Evolutionary conservation across 2,113 vertebrate genomes (phyloP).

Genomic region (Prolemur simus): DNA sequence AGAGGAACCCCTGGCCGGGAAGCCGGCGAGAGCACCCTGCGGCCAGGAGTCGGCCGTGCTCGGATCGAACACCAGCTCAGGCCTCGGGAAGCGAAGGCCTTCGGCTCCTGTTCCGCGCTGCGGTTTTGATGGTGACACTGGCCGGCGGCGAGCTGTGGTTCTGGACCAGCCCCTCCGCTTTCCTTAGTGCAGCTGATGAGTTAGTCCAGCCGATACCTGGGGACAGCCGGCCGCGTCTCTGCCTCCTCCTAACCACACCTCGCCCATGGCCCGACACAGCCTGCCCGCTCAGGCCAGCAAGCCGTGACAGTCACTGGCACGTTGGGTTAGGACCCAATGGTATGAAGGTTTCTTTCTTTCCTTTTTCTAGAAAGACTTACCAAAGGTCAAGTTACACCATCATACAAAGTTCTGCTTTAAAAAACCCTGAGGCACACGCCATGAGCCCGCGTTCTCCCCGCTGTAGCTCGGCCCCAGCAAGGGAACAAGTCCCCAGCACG

Average conservation of each 20-base stretch:
- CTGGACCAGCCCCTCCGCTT: not conserved
- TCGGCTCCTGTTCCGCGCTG: not conserved
- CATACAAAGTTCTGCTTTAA: not conserved
- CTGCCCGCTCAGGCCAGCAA: not conserved
- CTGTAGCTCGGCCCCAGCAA: not conserved
- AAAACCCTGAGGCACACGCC: fast-evolving
- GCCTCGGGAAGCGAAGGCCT: not conserved
- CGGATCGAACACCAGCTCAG: no score
- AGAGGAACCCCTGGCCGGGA: not conserved
- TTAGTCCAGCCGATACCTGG: not conserved
- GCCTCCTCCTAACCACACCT: not conserved
- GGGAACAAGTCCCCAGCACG: not conserved
- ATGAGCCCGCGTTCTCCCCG: not conserved
- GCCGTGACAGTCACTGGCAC: not conserved
- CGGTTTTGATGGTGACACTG: not conserved
- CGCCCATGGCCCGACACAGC: no score
- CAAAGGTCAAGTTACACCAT: not conserved
- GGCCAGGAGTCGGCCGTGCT: not conserved
- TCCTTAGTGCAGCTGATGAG: not conserved
- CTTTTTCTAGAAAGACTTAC: not conserved
- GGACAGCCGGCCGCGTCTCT: not conserved
- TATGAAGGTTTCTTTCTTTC: not conserved
- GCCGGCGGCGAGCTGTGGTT: not conserved
- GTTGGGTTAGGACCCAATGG: not conserved
- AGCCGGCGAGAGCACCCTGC: not conserved